Conservation (phyloP, 2,888 invertebrate species). For the Tenthredo scrophulariae region DNA sequence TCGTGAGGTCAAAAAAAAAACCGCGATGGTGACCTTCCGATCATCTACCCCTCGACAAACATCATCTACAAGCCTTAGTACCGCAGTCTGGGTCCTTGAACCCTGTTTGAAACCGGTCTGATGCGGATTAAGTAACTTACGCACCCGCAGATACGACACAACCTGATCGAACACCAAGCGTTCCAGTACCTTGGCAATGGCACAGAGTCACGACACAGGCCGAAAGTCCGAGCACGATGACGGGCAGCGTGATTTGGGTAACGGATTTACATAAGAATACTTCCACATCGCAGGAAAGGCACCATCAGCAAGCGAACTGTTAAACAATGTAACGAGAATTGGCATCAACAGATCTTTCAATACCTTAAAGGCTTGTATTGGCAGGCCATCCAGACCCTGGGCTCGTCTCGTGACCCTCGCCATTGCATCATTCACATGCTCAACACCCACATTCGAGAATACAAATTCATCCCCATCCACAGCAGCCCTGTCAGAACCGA, state of each 20-base stretch:
- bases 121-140: background rate
- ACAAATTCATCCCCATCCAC: background rate
- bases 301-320: background rate
- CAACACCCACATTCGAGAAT: background rate
- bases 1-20: background rate
- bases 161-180: background rate
- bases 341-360: background rate
- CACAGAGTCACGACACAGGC: slow-evolving; percentile 12
- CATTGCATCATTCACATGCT: background rate
- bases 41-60: slow-evolving; percentile 15
- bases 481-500: background rate
- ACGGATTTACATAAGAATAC: background rate
- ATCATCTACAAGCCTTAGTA: background rate
- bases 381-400: background rate
- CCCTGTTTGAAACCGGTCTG: slow-evolving; percentile 6
- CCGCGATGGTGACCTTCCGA: background rate
- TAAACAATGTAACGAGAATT: background rate
- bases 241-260: background rate
- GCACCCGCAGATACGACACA: background rate
- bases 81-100: slow-evolving; percentile 6
- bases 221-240: background rate
- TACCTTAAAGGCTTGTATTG: background rate
- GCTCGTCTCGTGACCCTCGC: background rate
- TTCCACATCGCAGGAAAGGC: background rate
- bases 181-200: background rate